phyloP scores from a whole-genome alignment of 2,888 invertebrate species.

The Zygothrica quintamaculata region DNA sequence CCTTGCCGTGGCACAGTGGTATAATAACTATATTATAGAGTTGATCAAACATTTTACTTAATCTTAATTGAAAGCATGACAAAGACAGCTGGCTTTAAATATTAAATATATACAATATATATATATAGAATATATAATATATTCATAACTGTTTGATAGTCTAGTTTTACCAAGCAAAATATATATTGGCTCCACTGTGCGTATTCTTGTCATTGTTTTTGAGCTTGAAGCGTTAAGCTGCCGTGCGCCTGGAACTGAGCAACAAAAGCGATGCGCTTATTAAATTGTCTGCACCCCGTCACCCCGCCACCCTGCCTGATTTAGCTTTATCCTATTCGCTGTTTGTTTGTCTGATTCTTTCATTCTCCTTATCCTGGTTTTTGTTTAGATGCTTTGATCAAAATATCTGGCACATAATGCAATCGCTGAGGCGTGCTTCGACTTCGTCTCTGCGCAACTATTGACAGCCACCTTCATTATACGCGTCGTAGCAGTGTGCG shows the following conservation, averaged over 20 bases:
- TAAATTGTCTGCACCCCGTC: slow-evolving; percentile 55
- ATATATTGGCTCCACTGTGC: slow-evolving; percentile 1
- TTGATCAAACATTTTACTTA: no score
- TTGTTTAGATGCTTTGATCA: slow-evolving; percentile 61
- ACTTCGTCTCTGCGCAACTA: slow-evolving; percentile 30
- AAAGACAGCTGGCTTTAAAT: no score
- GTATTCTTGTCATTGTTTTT: slow-evolving; percentile 53
- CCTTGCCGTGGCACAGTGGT: background rate
- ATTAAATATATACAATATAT: no score
- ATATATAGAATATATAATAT: background rate
- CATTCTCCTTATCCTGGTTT: slow-evolving; percentile 38
- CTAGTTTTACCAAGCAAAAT: no score
- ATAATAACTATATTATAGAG: background rate
- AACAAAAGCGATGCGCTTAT: slow-evolving; percentile 66
- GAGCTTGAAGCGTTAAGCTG: slow-evolving; percentile 8
- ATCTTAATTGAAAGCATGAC: background rate
- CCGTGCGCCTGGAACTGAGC: slow-evolving; percentile 21
- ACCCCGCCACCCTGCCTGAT: slow-evolving; percentile 1
- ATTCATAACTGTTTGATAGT: background rate
- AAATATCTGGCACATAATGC: slow-evolving; percentile 64
- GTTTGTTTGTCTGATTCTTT: slow-evolving; percentile 23
- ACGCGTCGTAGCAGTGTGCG: slow-evolving; percentile 23
- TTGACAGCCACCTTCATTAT: slow-evolving; percentile 48
- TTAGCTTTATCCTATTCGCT: slow-evolving; percentile 5
- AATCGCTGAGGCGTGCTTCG: slow-evolving; percentile 47